Percentiles rank a stretch among this genome's conserved stretches.
phyloP scores from a whole-genome alignment of 2,888 invertebrate genomes.

The Apotomis capreana region DNA sequence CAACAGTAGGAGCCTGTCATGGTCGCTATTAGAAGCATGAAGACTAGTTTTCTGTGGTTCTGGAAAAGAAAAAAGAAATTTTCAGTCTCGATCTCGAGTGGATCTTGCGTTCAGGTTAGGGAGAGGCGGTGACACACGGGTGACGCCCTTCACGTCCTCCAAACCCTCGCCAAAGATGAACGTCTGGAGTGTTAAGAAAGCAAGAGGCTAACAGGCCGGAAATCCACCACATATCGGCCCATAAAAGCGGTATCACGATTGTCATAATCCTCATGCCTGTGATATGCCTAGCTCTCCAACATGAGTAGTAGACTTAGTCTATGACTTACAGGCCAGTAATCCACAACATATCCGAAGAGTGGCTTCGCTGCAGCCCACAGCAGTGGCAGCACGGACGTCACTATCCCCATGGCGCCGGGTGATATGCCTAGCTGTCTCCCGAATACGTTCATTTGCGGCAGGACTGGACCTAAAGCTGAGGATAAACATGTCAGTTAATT shows the following conservation, averaged over 20 bases:
- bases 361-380: conserved; percentile 91
- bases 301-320: neutral
- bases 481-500: conserved; percentile 30
- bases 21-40: conserved; percentile 85
- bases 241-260: too few relatives aligned
- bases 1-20: conserved; percentile 88
- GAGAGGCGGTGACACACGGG: too few relatives aligned
- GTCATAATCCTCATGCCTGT: too few relatives aligned
- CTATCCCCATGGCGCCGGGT: conserved; percentile 89
- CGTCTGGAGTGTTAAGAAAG: too few relatives aligned
- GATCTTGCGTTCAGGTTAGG: too few relatives aligned
- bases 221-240: too few relatives aligned
- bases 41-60: conserved; percentile 87
- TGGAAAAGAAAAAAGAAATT: conserved; percentile 53
- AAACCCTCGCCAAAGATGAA: too few relatives aligned
- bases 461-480: conserved; percentile 90
- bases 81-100: too few relatives aligned
- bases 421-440: conserved; percentile 91
- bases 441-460: conserved; percentile 90
- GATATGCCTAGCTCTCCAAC: too few relatives aligned
- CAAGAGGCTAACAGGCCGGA: too few relatives aligned
- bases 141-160: too few relatives aligned
- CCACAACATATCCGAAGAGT: conserved; percentile 88
- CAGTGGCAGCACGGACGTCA: conserved; percentile 89
- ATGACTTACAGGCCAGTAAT: conserved; percentile 85